phyloP scores from a whole-genome alignment of 1,140 invertebrate species.

The Spodoptera litura region DNA sequence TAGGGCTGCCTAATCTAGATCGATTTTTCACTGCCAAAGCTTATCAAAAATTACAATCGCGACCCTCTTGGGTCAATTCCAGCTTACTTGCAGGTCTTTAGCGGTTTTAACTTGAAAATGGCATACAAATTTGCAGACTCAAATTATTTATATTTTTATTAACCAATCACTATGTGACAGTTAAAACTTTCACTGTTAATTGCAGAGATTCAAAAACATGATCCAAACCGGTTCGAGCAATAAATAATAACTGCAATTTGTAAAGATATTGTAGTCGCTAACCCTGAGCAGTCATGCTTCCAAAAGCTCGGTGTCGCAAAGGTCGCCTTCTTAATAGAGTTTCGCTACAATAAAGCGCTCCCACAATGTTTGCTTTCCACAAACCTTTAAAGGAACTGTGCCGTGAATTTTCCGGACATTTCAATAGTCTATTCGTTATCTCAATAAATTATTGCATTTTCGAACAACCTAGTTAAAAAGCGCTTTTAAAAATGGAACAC shows the following conservation, averaged over 20 bases:
- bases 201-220: constrained; percentile 1
- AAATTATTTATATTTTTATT: not conserved
- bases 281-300: not conserved
- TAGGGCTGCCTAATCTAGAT: constrained; percentile 35
- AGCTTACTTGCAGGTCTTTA: not conserved
- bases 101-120: not conserved
- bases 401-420: constrained; percentile 36
- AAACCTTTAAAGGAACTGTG: constrained; percentile 39
- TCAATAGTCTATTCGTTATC: constrained; percentile 23
- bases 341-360: constrained; percentile 48
- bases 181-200: constrained; percentile 24
- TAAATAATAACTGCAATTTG: constrained; percentile 3
- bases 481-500: constrained; percentile 10
- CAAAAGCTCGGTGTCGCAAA: constrained; percentile 39
- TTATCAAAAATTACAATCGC: constrained; percentile 39
- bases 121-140: not conserved
- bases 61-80: constrained; percentile 18
- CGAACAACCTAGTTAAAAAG: not conserved
- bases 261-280: constrained; percentile 12
- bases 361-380: constrained; percentile 34
- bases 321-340: constrained; percentile 46
- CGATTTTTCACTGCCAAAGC: constrained; percentile 36
- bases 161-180: not conserved
- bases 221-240: constrained; percentile 10
- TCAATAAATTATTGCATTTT: not conserved